Base-by-base conservation (phyloP, 2,113 vertebrate species). In the Myrmophylax atrothorax region DNA sequence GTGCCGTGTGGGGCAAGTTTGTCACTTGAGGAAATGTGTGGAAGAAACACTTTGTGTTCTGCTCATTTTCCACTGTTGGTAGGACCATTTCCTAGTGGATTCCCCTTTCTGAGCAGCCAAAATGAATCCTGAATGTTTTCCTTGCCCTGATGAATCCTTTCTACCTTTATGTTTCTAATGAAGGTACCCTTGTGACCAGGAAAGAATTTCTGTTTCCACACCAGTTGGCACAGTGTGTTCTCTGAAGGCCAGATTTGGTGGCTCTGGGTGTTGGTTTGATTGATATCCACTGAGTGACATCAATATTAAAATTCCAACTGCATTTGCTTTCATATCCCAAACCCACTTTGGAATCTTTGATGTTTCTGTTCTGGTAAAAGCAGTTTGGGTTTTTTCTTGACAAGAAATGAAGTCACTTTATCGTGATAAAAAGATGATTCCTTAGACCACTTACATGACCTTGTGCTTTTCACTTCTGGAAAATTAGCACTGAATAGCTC, bases 21-120 rank as follows among this genome's bases (percentile, higher is more conserved):
- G 70, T 28, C 47, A 3, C 90, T 50, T 4, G 22, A 74, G 49
- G 76, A 63, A 60, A 77, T 2, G 37, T 9, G 55, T 53, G 59
- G 56, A 86, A 53, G 60, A 16, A 60, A 23, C 6, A 1, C 1
- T 1, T 9, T 4, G 9, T 7, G 44, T 42, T 56, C 25, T 63
- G 47, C 13, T 24, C 68, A 17, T 44, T 69, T 33, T 14, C n/a
- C 33, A 1, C 38, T 29, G 10, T 2, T 66, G 25, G 12, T 82
- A 49, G 37, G 52, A n/a, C 53, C 28, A 0, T 12, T 19, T 55
- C 44, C 53, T 12, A 3, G 1, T 4, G 46, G 9, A 7, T 6
- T 38, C 62, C 0, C 16, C 53, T 50, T 75, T 28, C 33, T 44
- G 70, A 66, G 42, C 46, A 24, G 17, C 16, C 24, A 12, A 37